Evolutionary conservation across 1,140 invertebrate genomes (phyloP).

Genomic region (Tribolium madens): DNA sequence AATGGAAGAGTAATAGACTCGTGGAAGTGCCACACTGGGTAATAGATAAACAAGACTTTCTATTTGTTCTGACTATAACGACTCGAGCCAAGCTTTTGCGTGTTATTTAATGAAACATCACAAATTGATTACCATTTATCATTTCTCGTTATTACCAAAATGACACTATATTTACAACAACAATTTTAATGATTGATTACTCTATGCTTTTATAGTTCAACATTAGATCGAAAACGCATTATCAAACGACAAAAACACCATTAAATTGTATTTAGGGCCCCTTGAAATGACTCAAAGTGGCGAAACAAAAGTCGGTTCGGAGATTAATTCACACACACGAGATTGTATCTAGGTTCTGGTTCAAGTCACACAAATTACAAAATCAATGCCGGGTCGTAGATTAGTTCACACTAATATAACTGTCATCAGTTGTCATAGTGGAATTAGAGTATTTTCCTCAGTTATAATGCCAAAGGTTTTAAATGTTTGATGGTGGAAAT

Average conservation of each 20-base stretch:
- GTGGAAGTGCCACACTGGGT: background rate
- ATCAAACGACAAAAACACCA: background rate
- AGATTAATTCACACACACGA: background rate
- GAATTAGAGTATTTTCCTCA: background rate
- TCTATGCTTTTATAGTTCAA: background rate
- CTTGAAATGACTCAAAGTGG: background rate
- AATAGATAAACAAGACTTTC: background rate
- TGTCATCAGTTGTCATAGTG: background rate
- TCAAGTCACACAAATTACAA: background rate
- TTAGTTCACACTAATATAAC: background rate
- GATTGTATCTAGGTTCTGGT: background rate
- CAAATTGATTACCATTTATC: background rate
- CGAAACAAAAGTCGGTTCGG: background rate
- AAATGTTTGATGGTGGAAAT: background rate
- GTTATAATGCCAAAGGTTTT: background rate
- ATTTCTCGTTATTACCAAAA: background rate
- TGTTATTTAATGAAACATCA: background rate
- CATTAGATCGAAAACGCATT: background rate
- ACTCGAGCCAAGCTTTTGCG: background rate
- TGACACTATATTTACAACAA: background rate
- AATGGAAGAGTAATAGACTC: background rate
- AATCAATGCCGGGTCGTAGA: background rate
- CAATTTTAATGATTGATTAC: background rate
- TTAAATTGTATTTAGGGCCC: background rate
- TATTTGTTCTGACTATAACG: background rate